Evolutionary conservation across 2,113 vertebrate species (phyloP).

Genomic region (Leptosomus discolor): DNA sequence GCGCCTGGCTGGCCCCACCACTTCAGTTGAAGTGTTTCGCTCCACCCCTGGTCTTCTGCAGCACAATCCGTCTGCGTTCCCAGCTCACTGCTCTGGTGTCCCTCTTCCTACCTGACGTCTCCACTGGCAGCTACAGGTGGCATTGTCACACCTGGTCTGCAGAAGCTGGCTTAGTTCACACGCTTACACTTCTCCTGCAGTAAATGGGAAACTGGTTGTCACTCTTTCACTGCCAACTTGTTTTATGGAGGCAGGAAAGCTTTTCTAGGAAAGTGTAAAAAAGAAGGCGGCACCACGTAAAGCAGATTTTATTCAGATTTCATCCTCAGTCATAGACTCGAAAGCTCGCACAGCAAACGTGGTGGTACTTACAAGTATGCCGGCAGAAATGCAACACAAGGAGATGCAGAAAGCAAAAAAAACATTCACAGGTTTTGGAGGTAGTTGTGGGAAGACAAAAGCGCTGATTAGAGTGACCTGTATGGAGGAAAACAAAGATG

Average conservation of each 20-base stretch:
- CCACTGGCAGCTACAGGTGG: neutral
- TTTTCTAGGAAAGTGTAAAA: neutral
- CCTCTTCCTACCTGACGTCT: neutral
- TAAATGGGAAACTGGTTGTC: neutral
- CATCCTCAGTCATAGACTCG: neutral
- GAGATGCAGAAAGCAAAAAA: constrained; percentile 86
- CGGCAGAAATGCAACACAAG: constrained; percentile 79
- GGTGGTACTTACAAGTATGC: constrained; percentile 82
- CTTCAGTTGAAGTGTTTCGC: neutral
- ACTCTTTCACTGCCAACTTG: neutral
- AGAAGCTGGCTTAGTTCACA: neutral
- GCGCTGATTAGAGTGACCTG: constrained; percentile 85
- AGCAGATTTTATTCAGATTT: neutral
- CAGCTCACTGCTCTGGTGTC: neutral
- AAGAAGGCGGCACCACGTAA: neutral
- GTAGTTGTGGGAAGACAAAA: constrained; percentile 84
- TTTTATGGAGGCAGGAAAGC: neutral
- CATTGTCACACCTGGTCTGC: neutral
- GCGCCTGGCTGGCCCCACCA: neutral
- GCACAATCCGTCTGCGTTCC: neutral
- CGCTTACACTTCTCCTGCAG: neutral
- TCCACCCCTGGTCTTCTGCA: neutral
- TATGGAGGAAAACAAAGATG: constrained; percentile 29
- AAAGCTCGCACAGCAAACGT: rapidly evolving
- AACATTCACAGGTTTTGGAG: constrained; percentile 84